Base-by-base conservation (phyloP, 1,140 invertebrate genomes). In the Acromyrmex charruanus region DNA sequence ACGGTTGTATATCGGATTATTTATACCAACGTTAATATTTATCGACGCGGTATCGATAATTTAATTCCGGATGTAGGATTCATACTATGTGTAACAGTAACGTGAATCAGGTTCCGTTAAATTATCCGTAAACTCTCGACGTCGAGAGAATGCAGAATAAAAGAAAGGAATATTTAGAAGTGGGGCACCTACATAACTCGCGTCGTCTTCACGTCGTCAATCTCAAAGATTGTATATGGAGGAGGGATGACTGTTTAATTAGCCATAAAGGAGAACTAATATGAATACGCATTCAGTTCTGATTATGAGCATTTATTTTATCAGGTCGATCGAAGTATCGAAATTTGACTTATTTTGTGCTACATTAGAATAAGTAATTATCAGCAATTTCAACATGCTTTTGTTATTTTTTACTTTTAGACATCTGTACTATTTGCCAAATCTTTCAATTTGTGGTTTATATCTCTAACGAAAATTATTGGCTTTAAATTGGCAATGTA, bases 141-240 rank as follows among this genome's bases (percentile, higher is more conserved):
- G 16, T 68, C n/a, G 53, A 74, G 39, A 75, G 69, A 84, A 84
- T 7, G 21, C 53, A 49, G 39, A 49, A 10, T 10, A 9, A 18
- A 72, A 75, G 80, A 74, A 75, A 84, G 80, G 80, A 84, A 75
- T 39, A 82, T 84, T 49, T 61, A 61, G 28, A 84, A 84, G 80
- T 84, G 6, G 80, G 80, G 80, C 80, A 84, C 80, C 80, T 84
- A 84, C 80, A 84, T 84, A 63, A 63, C 18, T 75, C 80, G 68
- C 35, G 16, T 72, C 25, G 5, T 44, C 63, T 71, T 71, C 55
- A 28, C n/a, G 28, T 68, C 49, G 1, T 39, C 28, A 58, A 55
- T 71, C 6, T 72, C 39, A 28, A n/a, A 21, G n/a, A 44, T 7
- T 14, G 18, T 14, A 25, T 9, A 7, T 21, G 10, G 16, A 79